Percentiles rank a stretch among this genome's conserved stretches.
Conservation (phyloP, 2,888 invertebrate genomes). For the Stramonita haemastoma region DNA sequence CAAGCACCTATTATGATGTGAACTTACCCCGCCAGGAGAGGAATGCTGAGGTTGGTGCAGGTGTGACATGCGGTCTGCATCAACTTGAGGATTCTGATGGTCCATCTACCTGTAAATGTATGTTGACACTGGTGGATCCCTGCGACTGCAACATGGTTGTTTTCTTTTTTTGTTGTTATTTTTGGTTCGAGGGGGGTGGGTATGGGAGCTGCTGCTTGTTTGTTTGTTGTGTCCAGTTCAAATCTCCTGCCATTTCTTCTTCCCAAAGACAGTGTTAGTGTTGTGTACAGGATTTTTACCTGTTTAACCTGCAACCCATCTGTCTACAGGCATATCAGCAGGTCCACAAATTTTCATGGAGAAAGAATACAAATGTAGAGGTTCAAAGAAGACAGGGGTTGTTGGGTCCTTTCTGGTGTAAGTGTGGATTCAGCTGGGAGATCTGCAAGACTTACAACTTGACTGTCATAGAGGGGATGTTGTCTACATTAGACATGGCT, state of each 20-base stretch:
- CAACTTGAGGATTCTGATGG: no score
- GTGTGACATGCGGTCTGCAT: no score
- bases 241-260: neutral
- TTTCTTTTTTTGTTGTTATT: neutral
- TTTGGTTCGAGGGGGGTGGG: neutral
- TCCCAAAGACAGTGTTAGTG: neutral
- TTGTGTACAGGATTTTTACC: constrained; percentile 3
- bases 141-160: neutral
- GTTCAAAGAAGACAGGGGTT: no score
- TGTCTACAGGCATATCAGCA: neutral
- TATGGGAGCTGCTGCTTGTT: neutral
- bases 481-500: no score
- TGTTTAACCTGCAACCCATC: no score
- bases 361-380: no score
- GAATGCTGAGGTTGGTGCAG: neutral
- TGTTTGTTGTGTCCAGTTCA: neutral
- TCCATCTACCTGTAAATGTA: neutral
- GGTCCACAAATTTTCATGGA: neutral
- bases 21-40: neutral
- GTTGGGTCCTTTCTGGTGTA: no score
- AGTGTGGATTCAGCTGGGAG: no score
- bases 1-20: neutral
- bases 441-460: no score
- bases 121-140: neutral
- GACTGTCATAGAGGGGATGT: no score